phyloP scores from a whole-genome alignment of 2,888 invertebrate genomes.

The Leptogaster cylindrica region DNA sequence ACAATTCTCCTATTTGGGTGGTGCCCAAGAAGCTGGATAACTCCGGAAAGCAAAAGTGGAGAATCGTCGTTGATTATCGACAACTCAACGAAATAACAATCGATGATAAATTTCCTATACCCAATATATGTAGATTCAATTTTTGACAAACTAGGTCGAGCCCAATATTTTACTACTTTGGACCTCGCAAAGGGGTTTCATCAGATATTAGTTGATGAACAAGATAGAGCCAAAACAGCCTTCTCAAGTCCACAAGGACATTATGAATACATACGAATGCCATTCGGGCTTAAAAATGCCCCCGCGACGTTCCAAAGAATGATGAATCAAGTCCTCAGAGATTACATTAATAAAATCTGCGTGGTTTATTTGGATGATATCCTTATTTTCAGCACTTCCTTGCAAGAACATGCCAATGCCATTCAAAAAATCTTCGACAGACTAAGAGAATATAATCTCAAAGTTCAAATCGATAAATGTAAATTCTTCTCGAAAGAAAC shows the following conservation, averaged over 20 bases:
- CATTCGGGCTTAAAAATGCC: constrained; percentile 40
- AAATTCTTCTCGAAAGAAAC: not conserved
- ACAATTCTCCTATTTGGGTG: constrained; percentile 42
- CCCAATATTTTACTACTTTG: constrained; percentile 43
- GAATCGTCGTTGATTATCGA: no score
- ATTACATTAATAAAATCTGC: constrained; percentile 49
- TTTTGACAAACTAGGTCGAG: constrained; percentile 39
- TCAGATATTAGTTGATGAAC: constrained; percentile 41
- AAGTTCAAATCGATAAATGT: constrained; percentile 4
- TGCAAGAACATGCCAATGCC: no score
- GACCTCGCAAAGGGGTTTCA: constrained; percentile 44
- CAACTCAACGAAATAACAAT: no score
- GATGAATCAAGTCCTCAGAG: constrained; percentile 49
- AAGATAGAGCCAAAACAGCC: constrained; percentile 41
- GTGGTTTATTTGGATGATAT: constrained; percentile 53
- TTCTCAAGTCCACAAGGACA: constrained; percentile 35
- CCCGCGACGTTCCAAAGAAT: constrained; percentile 49
- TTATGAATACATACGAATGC: constrained; percentile 34
- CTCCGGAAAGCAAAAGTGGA: constrained; percentile 39
- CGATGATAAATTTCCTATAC: constrained; percentile 44
- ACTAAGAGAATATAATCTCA: no score
- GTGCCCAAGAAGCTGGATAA: constrained; percentile 41
- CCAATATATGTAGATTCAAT: constrained; percentile 41
- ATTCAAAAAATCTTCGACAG: no score
- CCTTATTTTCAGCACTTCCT: constrained; percentile 48